Conservation (phyloP, 2,888 invertebrate species). For the Tethea ocularis region DNA sequence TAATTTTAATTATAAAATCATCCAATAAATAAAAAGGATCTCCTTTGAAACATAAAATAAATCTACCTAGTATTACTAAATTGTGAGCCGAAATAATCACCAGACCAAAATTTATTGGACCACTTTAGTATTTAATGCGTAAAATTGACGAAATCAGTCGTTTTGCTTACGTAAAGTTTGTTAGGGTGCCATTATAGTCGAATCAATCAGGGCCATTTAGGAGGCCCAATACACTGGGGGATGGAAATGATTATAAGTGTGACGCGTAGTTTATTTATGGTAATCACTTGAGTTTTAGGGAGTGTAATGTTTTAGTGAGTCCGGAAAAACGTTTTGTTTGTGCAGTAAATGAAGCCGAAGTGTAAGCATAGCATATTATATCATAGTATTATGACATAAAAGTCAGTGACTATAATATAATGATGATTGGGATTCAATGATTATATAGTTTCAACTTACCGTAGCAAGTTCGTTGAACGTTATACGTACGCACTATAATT, state of each 20-base stretch:
- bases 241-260: slow-evolving; percentile 43
- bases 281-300: slow-evolving; percentile 49
- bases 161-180: slow-evolving; percentile 64
- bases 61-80: slow-evolving; percentile 54
- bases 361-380: no score
- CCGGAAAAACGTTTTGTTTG: background rate
- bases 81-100: slow-evolving; percentile 66
- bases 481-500: no score
- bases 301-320: slow-evolving; percentile 3
- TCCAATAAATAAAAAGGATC: slow-evolving; percentile 46
- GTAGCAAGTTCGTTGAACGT: no score
- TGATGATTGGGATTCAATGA: no score
- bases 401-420: no score
- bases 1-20: slow-evolving; percentile 19
- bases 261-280: slow-evolving; percentile 61
- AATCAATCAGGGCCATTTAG: slow-evolving; percentile 71
- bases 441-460: no score
- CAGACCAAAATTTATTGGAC: slow-evolving; percentile 63
- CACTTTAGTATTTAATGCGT: slow-evolving; percentile 63
- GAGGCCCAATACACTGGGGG: slow-evolving; percentile 51
- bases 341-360: background rate
- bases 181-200: slow-evolving; percentile 67
- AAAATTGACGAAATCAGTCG: slow-evolving; percentile 70
- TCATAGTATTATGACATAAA: no score
- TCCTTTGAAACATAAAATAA: slow-evolving; percentile 56